Base-by-base conservation (phyloP, 92 coral and sea anemone species). In the Epizoanthus stellaris region DNA sequence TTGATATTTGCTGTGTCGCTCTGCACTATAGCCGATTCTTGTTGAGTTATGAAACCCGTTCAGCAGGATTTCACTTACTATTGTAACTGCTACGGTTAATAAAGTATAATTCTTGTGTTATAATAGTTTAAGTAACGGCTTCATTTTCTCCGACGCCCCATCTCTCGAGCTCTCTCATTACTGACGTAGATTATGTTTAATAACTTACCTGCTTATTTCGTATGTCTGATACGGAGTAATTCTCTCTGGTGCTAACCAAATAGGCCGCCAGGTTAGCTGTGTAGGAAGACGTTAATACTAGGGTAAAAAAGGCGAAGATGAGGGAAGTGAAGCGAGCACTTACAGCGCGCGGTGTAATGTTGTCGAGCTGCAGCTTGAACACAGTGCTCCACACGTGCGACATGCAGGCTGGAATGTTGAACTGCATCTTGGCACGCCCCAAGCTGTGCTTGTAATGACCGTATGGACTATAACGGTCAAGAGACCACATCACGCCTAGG, bases 241-340 rank as follows among this genome's bases (percentile, higher is more conserved):
- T 43, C 38, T 83, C 87, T 34, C 87, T 73, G 6, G 91, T 82
- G 16, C 74, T 88, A 1, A 93, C 93, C 23, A 93, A 86, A 2
- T 91, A 90, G 0, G 95, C 95, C 13, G 95, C 92, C 53, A 93
- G 81, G 59, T 93, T 90, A 7, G 95, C 95, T 5, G 95, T 93
- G 72, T 93, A 93, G 8, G 95, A 49, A 34, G 92, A 73, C 9
- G 83, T 70, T 16, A 93, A 42, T 16, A 93, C 89, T 1, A 93
- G 66, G 54, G 93, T 90, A 64, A 74, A 90, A 67, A 93, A 90
- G 20, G 93, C 85, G 65, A 93, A 90, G 23, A 93, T 89, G 25
- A 93, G 90, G 7, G 95, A 86, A 4, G 88, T 89, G 45, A 89
- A 75, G 70, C 93, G 91, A 36, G 95, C 90, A 57, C 95, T 90